These are phyloP conservation scores for Clostera curtula DNA, from an alignment of 2,888 invertebrate species.

Conservation along the genomic window DNA sequence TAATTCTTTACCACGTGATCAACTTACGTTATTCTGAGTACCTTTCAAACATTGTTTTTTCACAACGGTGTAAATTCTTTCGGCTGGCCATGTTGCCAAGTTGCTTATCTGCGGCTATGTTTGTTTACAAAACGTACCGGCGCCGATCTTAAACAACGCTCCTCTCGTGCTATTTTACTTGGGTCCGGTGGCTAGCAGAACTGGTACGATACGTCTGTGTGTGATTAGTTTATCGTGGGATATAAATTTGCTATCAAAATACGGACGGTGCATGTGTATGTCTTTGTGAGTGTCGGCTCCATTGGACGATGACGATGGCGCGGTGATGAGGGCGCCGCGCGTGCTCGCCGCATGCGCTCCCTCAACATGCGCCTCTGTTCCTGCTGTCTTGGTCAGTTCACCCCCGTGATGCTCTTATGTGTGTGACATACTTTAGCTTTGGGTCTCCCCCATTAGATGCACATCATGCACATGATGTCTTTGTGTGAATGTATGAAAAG, in stretches of 20 bases:
- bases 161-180: constrained; percentile 30
- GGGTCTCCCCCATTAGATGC: too few relatives aligned
- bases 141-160: constrained; percentile 27
- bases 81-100: constrained; percentile 38
- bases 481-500: too few relatives aligned
- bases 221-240: neutral
- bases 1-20: constrained; percentile 24
- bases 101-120: constrained; percentile 42
- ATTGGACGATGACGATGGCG: constrained; percentile 38
- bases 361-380: constrained; percentile 68
- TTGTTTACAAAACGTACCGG: constrained; percentile 47
- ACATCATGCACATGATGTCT: too few relatives aligned
- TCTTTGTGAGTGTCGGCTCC: constrained; percentile 49
- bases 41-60: constrained; percentile 29
- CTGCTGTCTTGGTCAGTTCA: constrained; percentile 65
- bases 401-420: constrained; percentile 7
- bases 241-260: too few relatives aligned
- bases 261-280: constrained; percentile 50
- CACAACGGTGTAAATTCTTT: constrained; percentile 27
- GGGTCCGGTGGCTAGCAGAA: too few relatives aligned
- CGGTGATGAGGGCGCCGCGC: constrained; percentile 49
- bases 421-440: too few relatives aligned
- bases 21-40: constrained; percentile 17
- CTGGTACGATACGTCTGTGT: too few relatives aligned
- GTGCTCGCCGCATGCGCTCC: constrained; percentile 48